These are phyloP conservation scores for Drosophila bifasciata DNA, from an alignment of 1,140 invertebrate genomes.

Conservation along the genomic window DNA sequence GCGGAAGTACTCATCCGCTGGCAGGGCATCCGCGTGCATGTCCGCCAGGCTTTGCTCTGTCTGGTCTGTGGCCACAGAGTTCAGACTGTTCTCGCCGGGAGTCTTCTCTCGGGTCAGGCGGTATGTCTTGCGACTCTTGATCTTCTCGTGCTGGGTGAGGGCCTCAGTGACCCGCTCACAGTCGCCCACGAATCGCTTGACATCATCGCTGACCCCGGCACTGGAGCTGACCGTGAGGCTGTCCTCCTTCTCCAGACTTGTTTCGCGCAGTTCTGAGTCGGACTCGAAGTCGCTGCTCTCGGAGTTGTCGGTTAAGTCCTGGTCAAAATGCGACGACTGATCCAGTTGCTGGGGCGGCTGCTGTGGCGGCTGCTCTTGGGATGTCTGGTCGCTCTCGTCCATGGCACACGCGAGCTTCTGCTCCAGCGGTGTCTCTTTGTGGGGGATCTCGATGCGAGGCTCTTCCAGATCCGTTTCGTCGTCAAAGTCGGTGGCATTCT, in stretches of 20 bases:
- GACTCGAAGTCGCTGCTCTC: conserved; percentile 80
- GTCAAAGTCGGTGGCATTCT: conserved; percentile 78
- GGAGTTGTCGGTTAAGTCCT: conserved; percentile 78
- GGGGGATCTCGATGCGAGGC: conserved; percentile 58
- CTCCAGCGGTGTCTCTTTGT: conserved; percentile 64
- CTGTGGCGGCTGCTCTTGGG: conserved; percentile 12
- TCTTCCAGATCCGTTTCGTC: conserved; percentile 77
- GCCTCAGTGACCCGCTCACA: conserved; percentile 75
- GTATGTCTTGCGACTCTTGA: conserved; percentile 80
- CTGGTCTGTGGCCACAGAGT: conserved; percentile 30
- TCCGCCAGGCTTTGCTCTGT: conserved; percentile 77
- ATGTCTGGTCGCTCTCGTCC: conserved; percentile 55
- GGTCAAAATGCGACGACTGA: conserved; percentile 56
- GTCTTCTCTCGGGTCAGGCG: conserved; percentile 75
- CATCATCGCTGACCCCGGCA: conserved; percentile 51
- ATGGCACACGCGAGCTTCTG: conserved; percentile 66
- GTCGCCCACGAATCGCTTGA: conserved; percentile 79
- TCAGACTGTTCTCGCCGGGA: conserved; percentile 65
- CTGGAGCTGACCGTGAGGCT: conserved; percentile 74
- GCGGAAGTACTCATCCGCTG: conserved; percentile 87
- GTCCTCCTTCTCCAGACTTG: conserved; percentile 78
- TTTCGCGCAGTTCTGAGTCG: conserved; percentile 77
- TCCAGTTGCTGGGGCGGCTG: conserved; percentile 23
- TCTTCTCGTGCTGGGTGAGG: conserved; percentile 72
- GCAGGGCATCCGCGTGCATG: conserved; percentile 85